A percentile compares a stretch with the other conserved stretches of the same genome.
Conservation (phyloP, 37 sponge, comb jelly and placozoan species). For the Ianthella basta region DNA sequence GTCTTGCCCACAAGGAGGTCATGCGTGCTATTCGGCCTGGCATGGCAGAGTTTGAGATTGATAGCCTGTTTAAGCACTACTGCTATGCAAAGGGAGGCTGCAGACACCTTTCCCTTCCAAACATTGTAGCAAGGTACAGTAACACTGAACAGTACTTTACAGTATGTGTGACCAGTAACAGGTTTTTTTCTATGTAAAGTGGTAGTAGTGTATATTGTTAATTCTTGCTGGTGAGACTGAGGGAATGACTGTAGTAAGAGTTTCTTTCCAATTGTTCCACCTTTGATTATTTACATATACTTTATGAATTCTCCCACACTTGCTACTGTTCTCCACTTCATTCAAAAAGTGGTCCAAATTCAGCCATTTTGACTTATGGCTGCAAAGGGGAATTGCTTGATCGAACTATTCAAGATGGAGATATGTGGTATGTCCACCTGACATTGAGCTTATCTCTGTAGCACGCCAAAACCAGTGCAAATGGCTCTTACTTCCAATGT, state of each 20-base stretch:
- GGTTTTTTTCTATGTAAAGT: too few species aligned
- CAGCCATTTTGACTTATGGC: constrained; percentile 93
- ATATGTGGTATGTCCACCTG: constrained; percentile 82
- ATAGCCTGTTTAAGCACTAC: constrained; percentile 85
- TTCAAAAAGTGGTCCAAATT: constrained; percentile 84
- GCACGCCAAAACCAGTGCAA: too few species aligned
- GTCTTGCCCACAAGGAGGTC: constrained; percentile 93
- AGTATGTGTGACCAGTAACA: too few species aligned
- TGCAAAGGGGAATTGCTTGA: constrained; percentile 95
- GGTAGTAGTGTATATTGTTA: too few species aligned
- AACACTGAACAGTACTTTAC: too few species aligned
- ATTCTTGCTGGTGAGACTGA: too few species aligned
- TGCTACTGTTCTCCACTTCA: too few species aligned
- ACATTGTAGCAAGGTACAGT: constrained; percentile 85
- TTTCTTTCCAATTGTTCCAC: too few species aligned
- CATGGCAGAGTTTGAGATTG: constrained; percentile 91
- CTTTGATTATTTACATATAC: too few species aligned
- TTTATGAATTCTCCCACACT: too few species aligned
- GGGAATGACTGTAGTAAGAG: too few species aligned
- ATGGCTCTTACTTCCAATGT: neutral
- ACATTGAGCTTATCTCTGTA: too few species aligned
- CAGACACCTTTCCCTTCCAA: constrained; percentile 84
- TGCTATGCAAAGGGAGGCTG: constrained; percentile 94
- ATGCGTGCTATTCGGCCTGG: constrained; percentile 90
- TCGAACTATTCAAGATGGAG: constrained; percentile 79